phyloP scores from a whole-genome alignment of 1,140 invertebrate species.

The Pachyrhynchus sulphureomaculatus region DNA sequence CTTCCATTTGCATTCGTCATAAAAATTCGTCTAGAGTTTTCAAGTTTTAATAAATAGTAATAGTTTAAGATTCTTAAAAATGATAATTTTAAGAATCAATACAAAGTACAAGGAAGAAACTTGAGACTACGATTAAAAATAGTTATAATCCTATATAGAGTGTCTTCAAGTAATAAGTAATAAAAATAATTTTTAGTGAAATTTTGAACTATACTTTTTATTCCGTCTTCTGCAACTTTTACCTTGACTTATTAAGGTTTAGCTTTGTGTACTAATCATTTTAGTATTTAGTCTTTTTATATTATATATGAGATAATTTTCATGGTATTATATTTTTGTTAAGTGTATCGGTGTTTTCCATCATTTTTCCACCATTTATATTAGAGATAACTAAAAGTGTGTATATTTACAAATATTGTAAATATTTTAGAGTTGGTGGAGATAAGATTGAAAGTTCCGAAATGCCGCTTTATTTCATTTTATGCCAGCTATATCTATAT shows the following conservation, averaged over 20 bases:
- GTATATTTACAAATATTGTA: constrained; percentile 16
- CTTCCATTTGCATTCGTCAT: too few relatives aligned
- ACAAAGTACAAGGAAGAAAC: too few relatives aligned
- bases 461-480: constrained; percentile 26
- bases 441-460: not conserved
- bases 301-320: constrained; percentile 16
- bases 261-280: constrained; percentile 23
- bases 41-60: too few relatives aligned
- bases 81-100: too few relatives aligned
- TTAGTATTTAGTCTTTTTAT: constrained; percentile 30
- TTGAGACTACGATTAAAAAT: too few relatives aligned
- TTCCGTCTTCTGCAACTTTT: constrained; percentile 4
- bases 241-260: constrained; percentile 4
- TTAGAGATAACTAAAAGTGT: constrained; percentile 5
- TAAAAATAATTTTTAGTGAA: not conserved
- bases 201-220: not conserved
- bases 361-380: not conserved
- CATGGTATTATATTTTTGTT: constrained; percentile 22
- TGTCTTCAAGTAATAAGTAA: too few relatives aligned
- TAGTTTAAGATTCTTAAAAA: too few relatives aligned
- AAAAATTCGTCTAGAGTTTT: too few relatives aligned
- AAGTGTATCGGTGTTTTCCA: not conserved
- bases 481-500: constrained; percentile 37
- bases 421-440: constrained; percentile 13
- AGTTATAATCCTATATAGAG: too few relatives aligned